Evolutionary conservation across 2,888 invertebrate genomes (phyloP), one percentile per base, ranked within the genome.

Genomic region (Andrena praecox): DNA sequence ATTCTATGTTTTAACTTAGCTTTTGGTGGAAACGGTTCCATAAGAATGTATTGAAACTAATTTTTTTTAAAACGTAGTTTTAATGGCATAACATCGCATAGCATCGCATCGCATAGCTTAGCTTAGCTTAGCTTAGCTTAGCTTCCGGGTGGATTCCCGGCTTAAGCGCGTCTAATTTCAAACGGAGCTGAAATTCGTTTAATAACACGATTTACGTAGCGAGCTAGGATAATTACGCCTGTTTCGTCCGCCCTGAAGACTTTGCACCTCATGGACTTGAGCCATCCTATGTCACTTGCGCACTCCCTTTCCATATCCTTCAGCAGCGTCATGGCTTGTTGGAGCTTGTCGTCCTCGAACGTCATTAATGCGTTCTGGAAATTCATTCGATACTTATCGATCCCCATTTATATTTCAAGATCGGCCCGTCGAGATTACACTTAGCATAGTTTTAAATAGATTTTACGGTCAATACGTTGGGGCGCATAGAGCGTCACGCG

Each of bases 301-400:
- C 96, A 96, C 85, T 95, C 94, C 84, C 95, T 95, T 90, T 96
- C 96, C 79, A 96, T 95, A 85, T 96, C 96, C 85, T 95, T 95
- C 50, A 96, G 92, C 8, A 95, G 93, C 72, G 94, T 92, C 81
- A 95, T 94, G 1, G 96, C 96, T 84, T 95, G 94, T 33, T 94
- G 94, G 33, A 96, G 94, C 92, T 96, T 96, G 54, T 96, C 96
- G 27, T 96, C 96, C 92, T 96, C 96, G 91, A 96, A 96, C 10
- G 96, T 96, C 95, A 96, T 96, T 69, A 96, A 90, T 0, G 96
- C 96, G 94, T 96, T 96, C 96, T 96, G 89, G n/a, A 83, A 84
- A 72, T 80, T 67, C n/a, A 74, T 75, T 54, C 8, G 35, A 33
- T 12, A 2, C 56, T 74, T 73, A 54, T 35, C 64, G n/a, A 31